phyloP scores from a whole-genome alignment of 2,113 vertebrate genomes.

The Origma solitaria region DNA sequence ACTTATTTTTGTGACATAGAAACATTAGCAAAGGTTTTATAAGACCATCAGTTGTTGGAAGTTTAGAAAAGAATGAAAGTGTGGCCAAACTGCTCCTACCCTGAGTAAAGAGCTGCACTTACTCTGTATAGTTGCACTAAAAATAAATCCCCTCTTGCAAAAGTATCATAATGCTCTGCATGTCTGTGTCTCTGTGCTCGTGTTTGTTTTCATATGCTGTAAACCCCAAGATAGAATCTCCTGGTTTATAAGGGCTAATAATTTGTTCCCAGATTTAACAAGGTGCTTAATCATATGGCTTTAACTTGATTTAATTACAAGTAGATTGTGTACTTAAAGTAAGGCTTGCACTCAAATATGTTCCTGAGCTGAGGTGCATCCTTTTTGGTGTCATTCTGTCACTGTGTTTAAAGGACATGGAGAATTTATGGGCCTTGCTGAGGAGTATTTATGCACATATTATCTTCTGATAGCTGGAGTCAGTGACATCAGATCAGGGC shows the following conservation, averaged over 20 bases:
- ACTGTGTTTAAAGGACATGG: neutral
- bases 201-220: neutral
- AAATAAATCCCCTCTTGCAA: slow-evolving; percentile 11
- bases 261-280: slow-evolving; percentile 40
- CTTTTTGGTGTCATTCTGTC: neutral
- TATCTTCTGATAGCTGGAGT: neutral
- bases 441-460: neutral
- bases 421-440: neutral
- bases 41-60: neutral
- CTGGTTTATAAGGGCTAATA: slow-evolving; percentile 12
- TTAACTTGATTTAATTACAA: neutral
- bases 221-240: slow-evolving; percentile 5
- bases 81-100: neutral
- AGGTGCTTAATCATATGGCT: neutral
- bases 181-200: accelerated
- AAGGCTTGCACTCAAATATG: neutral
- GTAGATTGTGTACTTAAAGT: neutral
- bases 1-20: neutral
- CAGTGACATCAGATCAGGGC: neutral
- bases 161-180: neutral
- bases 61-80: neutral
- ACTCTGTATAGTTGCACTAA: neutral
- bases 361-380: neutral
- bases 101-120: neutral
- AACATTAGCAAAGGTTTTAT: neutral